A percentile compares a stretch with the other conserved stretches of the same genome.
phyloP scores from a whole-genome alignment of 2,888 invertebrate genomes.

The Ornithoptera alexandrae region DNA sequence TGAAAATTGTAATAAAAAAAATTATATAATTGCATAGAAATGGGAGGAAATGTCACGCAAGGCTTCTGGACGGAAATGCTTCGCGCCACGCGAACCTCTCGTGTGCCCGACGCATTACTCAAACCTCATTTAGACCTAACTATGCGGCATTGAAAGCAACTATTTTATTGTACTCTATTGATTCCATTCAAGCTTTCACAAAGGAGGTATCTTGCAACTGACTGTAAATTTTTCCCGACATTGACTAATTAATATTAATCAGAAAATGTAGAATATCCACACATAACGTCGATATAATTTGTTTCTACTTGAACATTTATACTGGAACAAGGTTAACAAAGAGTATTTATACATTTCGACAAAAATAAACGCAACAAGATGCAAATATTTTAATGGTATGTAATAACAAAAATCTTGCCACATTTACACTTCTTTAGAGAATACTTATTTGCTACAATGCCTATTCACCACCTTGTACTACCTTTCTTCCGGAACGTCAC shows the following conservation, averaged over 20 bases:
- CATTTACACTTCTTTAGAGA: no score
- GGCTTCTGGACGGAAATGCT: conserved; percentile 44
- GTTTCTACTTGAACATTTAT: no score
- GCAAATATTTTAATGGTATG: no score
- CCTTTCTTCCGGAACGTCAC: no score
- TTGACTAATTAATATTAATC: conserved; percentile 31
- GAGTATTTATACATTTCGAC: no score
- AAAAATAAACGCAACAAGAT: no score
- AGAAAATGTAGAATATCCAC: not conserved
- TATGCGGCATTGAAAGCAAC: conserved; percentile 71
- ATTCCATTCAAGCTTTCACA: conserved; percentile 66
- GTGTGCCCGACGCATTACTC: conserved; percentile 73
- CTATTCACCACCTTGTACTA: no score
- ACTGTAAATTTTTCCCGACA: conserved; percentile 61
- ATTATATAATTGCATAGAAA: conserved; percentile 35
- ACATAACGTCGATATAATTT: no score
- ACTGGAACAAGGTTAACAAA: no score
- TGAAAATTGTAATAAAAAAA: not conserved
- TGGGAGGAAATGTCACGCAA: conserved; percentile 35
- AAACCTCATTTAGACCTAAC: conserved; percentile 77
- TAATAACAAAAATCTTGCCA: no score
- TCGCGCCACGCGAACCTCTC: conserved; percentile 67
- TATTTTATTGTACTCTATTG: conserved; percentile 77
- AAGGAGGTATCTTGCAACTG: conserved; percentile 57
- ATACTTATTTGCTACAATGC: no score